phyloP scores from a whole-genome alignment of 2,888 invertebrate genomes.

The Cylloceria caligata region DNA sequence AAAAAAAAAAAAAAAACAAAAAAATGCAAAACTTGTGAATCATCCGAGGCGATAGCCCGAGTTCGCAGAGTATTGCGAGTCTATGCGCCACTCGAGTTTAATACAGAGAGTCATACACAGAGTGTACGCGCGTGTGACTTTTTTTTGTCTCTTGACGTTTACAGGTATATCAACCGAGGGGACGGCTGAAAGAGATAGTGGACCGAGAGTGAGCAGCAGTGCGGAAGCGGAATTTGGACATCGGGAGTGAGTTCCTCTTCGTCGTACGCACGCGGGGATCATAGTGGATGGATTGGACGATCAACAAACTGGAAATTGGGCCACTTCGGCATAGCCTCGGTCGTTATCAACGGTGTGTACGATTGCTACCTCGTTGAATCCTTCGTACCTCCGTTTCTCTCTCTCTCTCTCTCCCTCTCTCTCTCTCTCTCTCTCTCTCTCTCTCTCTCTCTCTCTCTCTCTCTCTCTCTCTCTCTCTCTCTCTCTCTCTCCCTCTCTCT shows the following conservation, averaged over 20 bases:
- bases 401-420: slow-evolving; percentile 33
- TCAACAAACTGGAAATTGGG: slow-evolving; percentile 68
- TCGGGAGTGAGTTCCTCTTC: slow-evolving; percentile 56
- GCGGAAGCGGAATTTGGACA: slow-evolving; percentile 20
- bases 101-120: slow-evolving; percentile 2
- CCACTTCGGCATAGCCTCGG: slow-evolving; percentile 55
- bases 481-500: slow-evolving; percentile 12
- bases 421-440: slow-evolving; percentile 31
- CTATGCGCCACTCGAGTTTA: not conserved
- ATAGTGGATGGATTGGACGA: slow-evolving; percentile 65
- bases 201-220: slow-evolving; percentile 12
- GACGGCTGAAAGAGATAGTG: slow-evolving; percentile 42
- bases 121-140: slow-evolving; percentile 41
- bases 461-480: slow-evolving; percentile 23
- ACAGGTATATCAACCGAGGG: slow-evolving; percentile 27
- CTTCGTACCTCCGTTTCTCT: slow-evolving; percentile 33
- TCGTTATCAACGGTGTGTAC: slow-evolving; percentile 21
- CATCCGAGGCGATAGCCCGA: slow-evolving; percentile 38
- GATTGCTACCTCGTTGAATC: slow-evolving; percentile 50
- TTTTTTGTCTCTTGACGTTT: slow-evolving; percentile 43
- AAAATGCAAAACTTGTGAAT: slow-evolving; percentile 66
- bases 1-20: too few species aligned
- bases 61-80: not conserved
- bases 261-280: slow-evolving; percentile 38
- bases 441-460: slow-evolving; percentile 23